These are phyloP conservation scores for Lepidostoma basale DNA, from an alignment of 1,140 invertebrate species.

Conservation along the genomic window DNA sequence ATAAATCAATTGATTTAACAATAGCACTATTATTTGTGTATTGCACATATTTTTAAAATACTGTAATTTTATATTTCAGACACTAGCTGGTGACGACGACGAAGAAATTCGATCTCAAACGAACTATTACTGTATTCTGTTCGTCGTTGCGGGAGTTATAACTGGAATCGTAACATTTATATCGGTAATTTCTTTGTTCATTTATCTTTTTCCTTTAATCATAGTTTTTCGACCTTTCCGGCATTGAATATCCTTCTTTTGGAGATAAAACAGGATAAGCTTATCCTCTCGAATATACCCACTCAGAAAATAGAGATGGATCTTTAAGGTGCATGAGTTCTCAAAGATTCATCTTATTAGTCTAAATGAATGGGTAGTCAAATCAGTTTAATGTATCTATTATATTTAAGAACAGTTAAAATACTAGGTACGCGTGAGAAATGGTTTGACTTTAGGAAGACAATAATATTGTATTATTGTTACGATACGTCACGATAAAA, in stretches of 20 bases:
- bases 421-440: too few relatives aligned
- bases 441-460: too few relatives aligned
- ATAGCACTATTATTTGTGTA: background rate
- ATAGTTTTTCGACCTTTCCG: too few relatives aligned
- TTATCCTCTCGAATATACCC: background rate
- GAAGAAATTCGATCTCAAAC: constrained; percentile 63
- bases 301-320: background rate
- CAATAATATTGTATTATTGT: too few relatives aligned
- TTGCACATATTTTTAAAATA: too few relatives aligned
- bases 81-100: constrained; percentile 55
- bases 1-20: background rate
- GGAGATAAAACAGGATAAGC: background rate
- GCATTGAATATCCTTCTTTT: background rate
- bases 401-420: too few relatives aligned
- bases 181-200: constrained; percentile 56
- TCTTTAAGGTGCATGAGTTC: background rate
- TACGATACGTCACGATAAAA: too few relatives aligned
- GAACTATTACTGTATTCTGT: constrained; percentile 64
- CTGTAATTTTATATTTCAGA: constrained; percentile 46
- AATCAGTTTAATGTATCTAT: too few relatives aligned
- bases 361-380: too few relatives aligned
- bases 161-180: constrained; percentile 69
- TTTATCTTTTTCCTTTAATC: too few relatives aligned
- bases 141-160: constrained; percentile 70
- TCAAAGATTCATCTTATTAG: background rate